A percentile compares a stretch with the other conserved stretches of the same genome.
These are phyloP conservation scores for Antedon mediterranea DNA, from an alignment of 53 echinoderm and acorn worm species.

Conservation along the genomic window DNA sequence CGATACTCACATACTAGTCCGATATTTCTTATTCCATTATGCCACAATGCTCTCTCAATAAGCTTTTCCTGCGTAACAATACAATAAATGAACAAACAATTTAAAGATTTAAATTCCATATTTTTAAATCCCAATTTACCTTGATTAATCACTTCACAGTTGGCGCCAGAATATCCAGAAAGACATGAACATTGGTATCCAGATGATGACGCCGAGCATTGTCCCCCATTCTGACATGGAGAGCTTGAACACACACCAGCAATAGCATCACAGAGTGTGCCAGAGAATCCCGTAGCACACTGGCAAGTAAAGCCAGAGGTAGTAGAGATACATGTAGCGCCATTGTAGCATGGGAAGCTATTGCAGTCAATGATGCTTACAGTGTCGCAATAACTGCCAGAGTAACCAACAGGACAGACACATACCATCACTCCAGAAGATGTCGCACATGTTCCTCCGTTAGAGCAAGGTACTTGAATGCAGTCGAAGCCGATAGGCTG, in stretches of 20 bases:
- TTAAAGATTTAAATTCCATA: too few relatives aligned
- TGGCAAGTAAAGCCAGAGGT: background rate
- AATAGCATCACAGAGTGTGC: background rate
- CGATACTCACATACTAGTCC: too few relatives aligned
- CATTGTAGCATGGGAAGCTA: background rate
- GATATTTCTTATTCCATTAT: too few relatives aligned
- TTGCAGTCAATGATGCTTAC: background rate
- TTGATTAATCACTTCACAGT: background rate
- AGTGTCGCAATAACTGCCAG: background rate
- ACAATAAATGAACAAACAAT: too few relatives aligned
- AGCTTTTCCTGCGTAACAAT: too few relatives aligned
- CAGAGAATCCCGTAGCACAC: background rate
- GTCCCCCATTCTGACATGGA: constrained; percentile 21
- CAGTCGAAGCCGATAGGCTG: constrained; percentile 64
- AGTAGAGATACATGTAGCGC: constrained; percentile 47
- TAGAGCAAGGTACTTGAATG: constrained; percentile 58
- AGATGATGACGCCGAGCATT: constrained; percentile 28
- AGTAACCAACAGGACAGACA: background rate
- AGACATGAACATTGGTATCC: background rate
- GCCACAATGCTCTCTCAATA: too few relatives aligned
- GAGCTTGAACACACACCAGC: background rate
- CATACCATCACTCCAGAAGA: background rate
- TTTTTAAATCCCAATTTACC: too few relatives aligned
- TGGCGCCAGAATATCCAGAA: background rate
- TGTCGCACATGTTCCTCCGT: constrained; percentile 3